Evolutionary conservation across 2,797 vertebrate genomes (phyloP).

Genomic region (Liparis tanakae): DNA sequence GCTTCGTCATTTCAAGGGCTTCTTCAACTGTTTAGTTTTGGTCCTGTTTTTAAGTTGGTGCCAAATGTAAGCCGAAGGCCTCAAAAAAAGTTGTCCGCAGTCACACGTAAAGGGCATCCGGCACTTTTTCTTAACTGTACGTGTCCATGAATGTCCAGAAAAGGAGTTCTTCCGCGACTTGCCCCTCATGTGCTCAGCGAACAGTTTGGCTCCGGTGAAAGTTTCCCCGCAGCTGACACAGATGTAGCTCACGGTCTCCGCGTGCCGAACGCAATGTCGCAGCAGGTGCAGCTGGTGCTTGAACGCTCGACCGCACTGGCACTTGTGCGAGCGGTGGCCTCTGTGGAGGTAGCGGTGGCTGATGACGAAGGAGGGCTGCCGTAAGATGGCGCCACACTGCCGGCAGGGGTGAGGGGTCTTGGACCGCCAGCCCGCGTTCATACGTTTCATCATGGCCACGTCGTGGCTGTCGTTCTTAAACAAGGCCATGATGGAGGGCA

Average conservation of each 20-base stretch:
- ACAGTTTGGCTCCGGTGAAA: constrained; percentile 80
- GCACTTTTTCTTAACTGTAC: constrained; percentile 64
- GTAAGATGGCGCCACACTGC: constrained; percentile 81
- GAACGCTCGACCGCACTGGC: constrained; percentile 83
- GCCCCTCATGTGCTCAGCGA: constrained; percentile 74
- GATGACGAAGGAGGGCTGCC: constrained; percentile 78
- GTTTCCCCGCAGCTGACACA: constrained; percentile 84
- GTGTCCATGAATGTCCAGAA: constrained; percentile 24
- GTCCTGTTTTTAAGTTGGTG: constrained; percentile 77
- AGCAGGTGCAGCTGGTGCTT: constrained; percentile 82
- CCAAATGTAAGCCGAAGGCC: constrained; percentile 83
- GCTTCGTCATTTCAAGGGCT: constrained; percentile 14
- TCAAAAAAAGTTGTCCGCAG: constrained; percentile 78
- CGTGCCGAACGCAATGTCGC: constrained; percentile 84
- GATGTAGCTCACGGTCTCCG: constrained; percentile 81
- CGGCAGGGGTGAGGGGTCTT: constrained; percentile 77
- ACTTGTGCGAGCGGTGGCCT: constrained; percentile 72
- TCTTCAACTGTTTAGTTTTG: constrained; percentile 44
- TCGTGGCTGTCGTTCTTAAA: constrained; percentile 61
- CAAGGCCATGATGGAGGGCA: constrained; percentile 58
- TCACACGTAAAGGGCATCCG: constrained; percentile 71
- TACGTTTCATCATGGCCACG: constrained; percentile 52
- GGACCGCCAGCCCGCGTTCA: constrained; percentile 73
- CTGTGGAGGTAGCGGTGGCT: constrained; percentile 83
- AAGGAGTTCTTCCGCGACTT: constrained; percentile 12